A percentile compares a stretch with the other conserved stretches of the same genome.
phyloP scores from a whole-genome alignment of 2,888 invertebrate genomes.

The Platypus cylindrus region DNA sequence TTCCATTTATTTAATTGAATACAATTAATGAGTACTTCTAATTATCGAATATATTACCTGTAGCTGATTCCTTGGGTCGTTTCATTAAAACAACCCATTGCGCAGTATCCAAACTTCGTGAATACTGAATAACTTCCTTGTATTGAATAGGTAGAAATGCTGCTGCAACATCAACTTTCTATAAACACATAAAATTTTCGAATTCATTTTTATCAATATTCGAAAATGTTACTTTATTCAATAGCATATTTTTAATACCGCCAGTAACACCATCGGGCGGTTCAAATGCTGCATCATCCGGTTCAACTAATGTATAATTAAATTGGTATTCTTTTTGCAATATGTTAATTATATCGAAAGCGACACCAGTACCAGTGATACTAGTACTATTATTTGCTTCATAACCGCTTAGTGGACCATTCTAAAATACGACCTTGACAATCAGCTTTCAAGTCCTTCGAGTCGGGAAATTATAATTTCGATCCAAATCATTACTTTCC shows the following conservation, averaged over 20 bases:
- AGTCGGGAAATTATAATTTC: too few relatives aligned
- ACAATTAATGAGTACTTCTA: too few relatives aligned
- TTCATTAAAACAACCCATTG: slow-evolving; percentile 70
- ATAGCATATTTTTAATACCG: slow-evolving; percentile 53
- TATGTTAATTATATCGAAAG: slow-evolving; percentile 58
- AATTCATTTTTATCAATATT: too few relatives aligned
- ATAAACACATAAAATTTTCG: slow-evolving; percentile 17
- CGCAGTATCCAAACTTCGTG: slow-evolving; percentile 56
- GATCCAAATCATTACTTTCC: background rate
- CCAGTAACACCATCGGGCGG: slow-evolving; percentile 42
- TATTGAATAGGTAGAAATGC: slow-evolving; percentile 60
- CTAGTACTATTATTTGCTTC: slow-evolving; percentile 40
- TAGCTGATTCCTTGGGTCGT: slow-evolving; percentile 68
- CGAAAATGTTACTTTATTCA: slow-evolving; percentile 19
- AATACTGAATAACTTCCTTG: slow-evolving; percentile 42
- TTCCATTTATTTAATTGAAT: too few relatives aligned
- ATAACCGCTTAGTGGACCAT: slow-evolving; percentile 50
- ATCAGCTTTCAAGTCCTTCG: too few relatives aligned
- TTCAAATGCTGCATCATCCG: slow-evolving; percentile 41
- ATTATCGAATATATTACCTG: too few relatives aligned
- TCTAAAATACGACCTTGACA: too few relatives aligned
- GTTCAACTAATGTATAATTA: slow-evolving; percentile 55
- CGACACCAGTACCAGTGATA: slow-evolving; percentile 54
- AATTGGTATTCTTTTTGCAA: slow-evolving; percentile 59
- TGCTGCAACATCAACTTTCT: slow-evolving; percentile 68